These are phyloP conservation scores for Catharus bicknelli DNA, from an alignment of 2,113 vertebrate species.

Conservation along the genomic window DNA sequence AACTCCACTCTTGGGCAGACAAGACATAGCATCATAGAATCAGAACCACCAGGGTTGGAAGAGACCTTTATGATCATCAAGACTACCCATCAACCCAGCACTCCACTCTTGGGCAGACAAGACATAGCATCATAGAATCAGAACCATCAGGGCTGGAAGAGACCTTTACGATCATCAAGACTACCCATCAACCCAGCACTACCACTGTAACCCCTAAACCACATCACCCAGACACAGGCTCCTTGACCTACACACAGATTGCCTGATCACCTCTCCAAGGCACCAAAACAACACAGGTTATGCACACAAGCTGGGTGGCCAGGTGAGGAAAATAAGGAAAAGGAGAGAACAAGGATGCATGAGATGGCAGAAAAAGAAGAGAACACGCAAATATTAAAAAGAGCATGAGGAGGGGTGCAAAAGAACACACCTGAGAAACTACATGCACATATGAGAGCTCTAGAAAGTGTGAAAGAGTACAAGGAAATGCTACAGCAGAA, in stretches of 20 bases:
- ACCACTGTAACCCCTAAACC: no score
- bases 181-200: neutral
- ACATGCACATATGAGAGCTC: rapidly evolving
- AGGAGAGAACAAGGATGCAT: neutral
- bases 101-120: neutral
- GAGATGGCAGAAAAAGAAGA: neutral
- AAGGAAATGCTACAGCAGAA: neutral
- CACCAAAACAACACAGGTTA: neutral
- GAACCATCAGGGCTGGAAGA: neutral
- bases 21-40: neutral
- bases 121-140: neutral
- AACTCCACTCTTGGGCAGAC: neutral
- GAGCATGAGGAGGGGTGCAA: neutral
- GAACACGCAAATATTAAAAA: neutral
- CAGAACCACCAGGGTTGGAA: neutral
- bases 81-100: neutral
- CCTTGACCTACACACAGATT: neutral
- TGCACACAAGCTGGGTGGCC: neutral
- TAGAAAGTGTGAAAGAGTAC: neutral
- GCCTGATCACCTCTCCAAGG: neutral
- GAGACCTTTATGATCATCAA: neutral
- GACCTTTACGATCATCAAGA: neutral
- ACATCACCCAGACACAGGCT: neutral
- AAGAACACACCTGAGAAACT: rapidly evolving
- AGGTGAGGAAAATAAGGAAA: neutral